Evolutionary conservation across 2,888 invertebrate genomes (phyloP).

Genomic region (Liopterus haemorrhoidalis): DNA sequence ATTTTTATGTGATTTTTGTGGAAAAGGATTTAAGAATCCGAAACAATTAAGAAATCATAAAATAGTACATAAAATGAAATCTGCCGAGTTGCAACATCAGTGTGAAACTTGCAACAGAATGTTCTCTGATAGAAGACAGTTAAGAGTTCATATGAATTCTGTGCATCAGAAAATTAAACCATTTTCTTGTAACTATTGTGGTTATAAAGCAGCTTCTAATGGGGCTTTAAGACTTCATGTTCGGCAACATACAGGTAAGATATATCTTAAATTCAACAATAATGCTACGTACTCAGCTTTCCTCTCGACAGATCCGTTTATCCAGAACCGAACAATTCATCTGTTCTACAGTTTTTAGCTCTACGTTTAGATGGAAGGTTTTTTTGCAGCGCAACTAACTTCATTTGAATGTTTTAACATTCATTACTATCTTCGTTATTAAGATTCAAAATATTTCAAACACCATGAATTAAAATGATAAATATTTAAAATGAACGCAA

Average conservation of each 20-base stretch:
- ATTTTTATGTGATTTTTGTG: slow-evolving; percentile 60
- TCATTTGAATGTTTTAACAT: too few species aligned
- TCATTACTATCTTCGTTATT: too few species aligned
- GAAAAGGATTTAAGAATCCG: slow-evolving; percentile 71
- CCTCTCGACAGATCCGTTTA: too few species aligned
- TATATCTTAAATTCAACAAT: slow-evolving; percentile 28
- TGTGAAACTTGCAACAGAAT: slow-evolving; percentile 58
- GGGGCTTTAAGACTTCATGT: slow-evolving; percentile 62
- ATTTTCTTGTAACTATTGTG: slow-evolving; percentile 62
- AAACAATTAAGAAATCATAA: slow-evolving; percentile 76
- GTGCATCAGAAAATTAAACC: slow-evolving; percentile 65
- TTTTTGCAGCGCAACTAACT: too few species aligned
- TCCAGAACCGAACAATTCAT: too few species aligned
- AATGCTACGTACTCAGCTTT: too few species aligned
- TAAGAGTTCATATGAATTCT: slow-evolving; percentile 53
- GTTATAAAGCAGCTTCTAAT: slow-evolving; percentile 59
- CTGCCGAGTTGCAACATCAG: slow-evolving; percentile 35
- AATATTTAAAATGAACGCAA: too few species aligned
- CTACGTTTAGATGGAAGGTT: too few species aligned
- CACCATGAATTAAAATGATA: too few species aligned
- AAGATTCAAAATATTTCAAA: too few species aligned
- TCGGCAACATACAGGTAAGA: slow-evolving; percentile 62
- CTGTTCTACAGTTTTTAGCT: too few species aligned
- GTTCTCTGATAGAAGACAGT: slow-evolving; percentile 51
- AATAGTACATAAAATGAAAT: slow-evolving; percentile 51